Evolutionary conservation across 1,140 invertebrate genomes (phyloP).

Genomic region (Sitophilus oryzae): DNA sequence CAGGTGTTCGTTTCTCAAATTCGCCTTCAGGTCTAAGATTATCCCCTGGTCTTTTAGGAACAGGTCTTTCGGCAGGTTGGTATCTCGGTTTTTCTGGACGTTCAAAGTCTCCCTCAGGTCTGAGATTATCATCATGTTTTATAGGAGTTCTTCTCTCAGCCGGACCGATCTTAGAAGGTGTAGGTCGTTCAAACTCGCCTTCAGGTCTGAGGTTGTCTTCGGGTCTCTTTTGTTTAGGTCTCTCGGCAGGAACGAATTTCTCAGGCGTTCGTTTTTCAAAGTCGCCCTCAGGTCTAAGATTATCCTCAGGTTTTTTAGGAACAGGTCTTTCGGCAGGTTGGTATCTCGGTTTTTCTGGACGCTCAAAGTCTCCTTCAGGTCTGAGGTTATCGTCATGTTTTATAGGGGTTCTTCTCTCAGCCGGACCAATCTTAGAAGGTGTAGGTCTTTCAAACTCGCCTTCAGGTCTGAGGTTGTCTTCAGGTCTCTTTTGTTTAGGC

Average conservation of each 20-base stretch:
- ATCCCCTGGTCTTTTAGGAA: slow-evolving; percentile 53
- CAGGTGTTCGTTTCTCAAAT: slow-evolving; percentile 49
- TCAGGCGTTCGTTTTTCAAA: slow-evolving; percentile 52
- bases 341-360: slow-evolving; percentile 46
- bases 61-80: slow-evolving; percentile 44
- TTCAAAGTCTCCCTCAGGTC: slow-evolving; percentile 55
- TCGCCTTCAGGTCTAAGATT: slow-evolving; percentile 56
- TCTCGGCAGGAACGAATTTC: slow-evolving; percentile 49
- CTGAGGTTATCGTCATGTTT: slow-evolving; percentile 56
- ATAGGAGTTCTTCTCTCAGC: slow-evolving; percentile 52
- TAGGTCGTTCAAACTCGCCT: slow-evolving; percentile 53
- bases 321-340: slow-evolving; percentile 35
- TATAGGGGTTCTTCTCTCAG: slow-evolving; percentile 52
- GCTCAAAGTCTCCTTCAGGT: slow-evolving; percentile 54
- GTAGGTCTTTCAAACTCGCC: slow-evolving; percentile 51
- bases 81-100: slow-evolving; percentile 44
- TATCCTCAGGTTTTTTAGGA: slow-evolving; percentile 55
- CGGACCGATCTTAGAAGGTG: slow-evolving; percentile 45
- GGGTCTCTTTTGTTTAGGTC: slow-evolving; percentile 49
- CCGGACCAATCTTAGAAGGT: slow-evolving; percentile 62
- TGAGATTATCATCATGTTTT: slow-evolving; percentile 55
- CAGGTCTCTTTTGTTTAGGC: slow-evolving; percentile 40
- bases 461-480: slow-evolving; percentile 54
- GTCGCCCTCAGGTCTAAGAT: slow-evolving; percentile 54
- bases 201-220: slow-evolving; percentile 56